phyloP scores from a whole-genome alignment of 2,797 vertebrate genomes.

The Danio choprae region DNA sequence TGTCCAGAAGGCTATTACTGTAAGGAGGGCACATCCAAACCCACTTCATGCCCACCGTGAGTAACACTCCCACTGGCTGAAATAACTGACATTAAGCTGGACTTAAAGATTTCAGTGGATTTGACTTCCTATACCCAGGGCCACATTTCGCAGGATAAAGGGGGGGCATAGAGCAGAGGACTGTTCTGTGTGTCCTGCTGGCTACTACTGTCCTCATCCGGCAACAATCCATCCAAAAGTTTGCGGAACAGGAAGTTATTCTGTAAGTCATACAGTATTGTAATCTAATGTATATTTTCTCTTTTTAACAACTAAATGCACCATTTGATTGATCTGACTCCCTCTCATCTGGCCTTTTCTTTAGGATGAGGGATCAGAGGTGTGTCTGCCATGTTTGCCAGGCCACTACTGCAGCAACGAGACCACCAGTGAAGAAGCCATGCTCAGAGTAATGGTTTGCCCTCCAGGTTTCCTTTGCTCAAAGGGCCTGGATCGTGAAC shows the following conservation, averaged over 20 bases:
- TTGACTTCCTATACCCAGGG: slow-evolving; percentile 72
- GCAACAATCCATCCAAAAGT: slow-evolving; percentile 81
- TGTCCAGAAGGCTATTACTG: slow-evolving; percentile 89
- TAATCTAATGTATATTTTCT: not conserved
- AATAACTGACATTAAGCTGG: slow-evolving; percentile 4
- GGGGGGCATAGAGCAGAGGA: slow-evolving; percentile 77
- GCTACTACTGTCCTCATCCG: slow-evolving; percentile 85
- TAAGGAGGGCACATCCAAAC: slow-evolving; percentile 83
- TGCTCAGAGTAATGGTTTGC: slow-evolving; percentile 86
- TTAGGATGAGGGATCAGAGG: slow-evolving; percentile 82
- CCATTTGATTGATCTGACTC: not conserved
- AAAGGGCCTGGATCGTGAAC: slow-evolving; percentile 81
- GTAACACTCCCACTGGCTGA: slow-evolving; percentile 47
- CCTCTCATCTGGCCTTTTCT: slow-evolving; percentile 21
- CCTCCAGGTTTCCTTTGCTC: slow-evolving; percentile 88
- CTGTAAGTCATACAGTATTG: slow-evolving; percentile 76
- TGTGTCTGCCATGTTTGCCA: slow-evolving; percentile 81
- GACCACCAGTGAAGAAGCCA: slow-evolving; percentile 85
- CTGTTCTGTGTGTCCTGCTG: slow-evolving; percentile 84
- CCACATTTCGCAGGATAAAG: slow-evolving; percentile 77
- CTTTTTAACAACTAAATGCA: not conserved
- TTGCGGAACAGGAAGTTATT: slow-evolving; percentile 88
- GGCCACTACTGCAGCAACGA: slow-evolving; percentile 88
- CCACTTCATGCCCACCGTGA: slow-evolving; percentile 84
- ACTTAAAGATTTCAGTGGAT: not conserved